These are phyloP conservation scores for Chloromyia formosa DNA, from an alignment of 2,888 invertebrate species.

Conservation along the genomic window DNA sequence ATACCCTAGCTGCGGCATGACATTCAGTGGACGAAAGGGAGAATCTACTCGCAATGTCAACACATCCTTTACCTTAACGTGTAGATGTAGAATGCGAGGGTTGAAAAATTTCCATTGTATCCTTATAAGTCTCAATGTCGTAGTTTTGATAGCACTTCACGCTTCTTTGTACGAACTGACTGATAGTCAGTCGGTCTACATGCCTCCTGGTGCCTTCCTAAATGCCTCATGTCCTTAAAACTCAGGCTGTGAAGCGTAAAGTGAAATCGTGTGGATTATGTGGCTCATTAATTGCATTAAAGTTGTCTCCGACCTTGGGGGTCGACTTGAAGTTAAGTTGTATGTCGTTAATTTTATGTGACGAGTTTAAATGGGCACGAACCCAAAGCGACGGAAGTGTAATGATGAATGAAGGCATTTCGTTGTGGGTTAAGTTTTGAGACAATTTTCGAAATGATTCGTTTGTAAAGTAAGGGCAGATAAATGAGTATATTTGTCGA, in stretches of 20 bases:
- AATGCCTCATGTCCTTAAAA: neutral
- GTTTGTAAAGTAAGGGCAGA: no score
- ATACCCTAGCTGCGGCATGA: neutral
- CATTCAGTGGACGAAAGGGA: neutral
- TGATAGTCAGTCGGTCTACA: neutral
- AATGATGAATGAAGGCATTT: no score
- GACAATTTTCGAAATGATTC: no score
- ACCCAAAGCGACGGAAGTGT: no score
- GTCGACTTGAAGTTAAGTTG: conserved; percentile 32
- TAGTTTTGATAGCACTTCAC: neutral
- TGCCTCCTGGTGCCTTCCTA: neutral
- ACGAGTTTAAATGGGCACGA: no score
- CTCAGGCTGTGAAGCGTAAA: conserved; percentile 13
- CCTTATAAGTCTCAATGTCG: neutral
- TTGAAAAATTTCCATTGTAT: neutral
- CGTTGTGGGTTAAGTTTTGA: no score
- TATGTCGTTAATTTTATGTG: conserved; percentile 14
- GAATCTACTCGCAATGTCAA: conserved; percentile 29
- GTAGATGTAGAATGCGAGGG: neutral
- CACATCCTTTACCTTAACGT: conserved; percentile 19
- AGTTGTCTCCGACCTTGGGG: conserved; percentile 24
- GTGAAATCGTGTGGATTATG: conserved; percentile 42
- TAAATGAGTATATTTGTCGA: no score
- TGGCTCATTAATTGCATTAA: conserved; percentile 39
- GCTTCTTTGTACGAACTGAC: neutral